Evolutionary conservation across 2,113 vertebrate genomes (phyloP).

Genomic region (Cacatua alba): DNA sequence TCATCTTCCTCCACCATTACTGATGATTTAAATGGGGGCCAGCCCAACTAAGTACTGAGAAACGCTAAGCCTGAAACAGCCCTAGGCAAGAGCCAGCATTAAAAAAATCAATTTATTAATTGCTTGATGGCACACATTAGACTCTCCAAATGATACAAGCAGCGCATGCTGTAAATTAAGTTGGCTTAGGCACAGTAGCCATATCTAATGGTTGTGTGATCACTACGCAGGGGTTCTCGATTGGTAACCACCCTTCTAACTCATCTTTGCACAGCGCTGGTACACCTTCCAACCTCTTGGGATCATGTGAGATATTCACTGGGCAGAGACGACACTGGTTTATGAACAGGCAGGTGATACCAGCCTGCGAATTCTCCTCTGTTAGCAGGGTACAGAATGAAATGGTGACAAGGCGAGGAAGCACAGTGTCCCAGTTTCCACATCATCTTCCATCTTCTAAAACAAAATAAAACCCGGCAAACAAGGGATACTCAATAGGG

Average conservation of each 20-base stretch:
- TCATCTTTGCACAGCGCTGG: not conserved
- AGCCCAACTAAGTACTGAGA: not conserved
- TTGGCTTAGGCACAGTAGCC: not conserved
- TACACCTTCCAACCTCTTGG: not conserved
- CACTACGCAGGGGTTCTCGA: not conserved
- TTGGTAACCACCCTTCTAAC: not conserved
- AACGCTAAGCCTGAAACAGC: not conserved
- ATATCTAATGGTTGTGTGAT: not conserved
- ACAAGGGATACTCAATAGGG: not conserved
- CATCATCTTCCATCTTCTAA: not conserved
- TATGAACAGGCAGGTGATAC: not conserved
- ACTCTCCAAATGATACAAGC: not conserved
- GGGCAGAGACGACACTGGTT: not conserved
- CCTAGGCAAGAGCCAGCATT: not conserved
- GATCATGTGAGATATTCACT: not conserved
- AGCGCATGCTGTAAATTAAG: not conserved
- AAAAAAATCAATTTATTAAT: conserved; percentile 8
- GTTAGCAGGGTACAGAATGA: not conserved
- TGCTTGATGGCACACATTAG: not conserved
- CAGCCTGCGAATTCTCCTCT: not conserved
- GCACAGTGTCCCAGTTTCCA: not conserved
- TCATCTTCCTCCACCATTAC: not conserved
- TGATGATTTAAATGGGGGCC: not conserved
- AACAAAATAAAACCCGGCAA: not conserved
- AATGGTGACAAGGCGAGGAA: not conserved